Evolutionary conservation across 2,888 invertebrate species (phyloP).

Genomic region (Phlogophora meticulosa): DNA sequence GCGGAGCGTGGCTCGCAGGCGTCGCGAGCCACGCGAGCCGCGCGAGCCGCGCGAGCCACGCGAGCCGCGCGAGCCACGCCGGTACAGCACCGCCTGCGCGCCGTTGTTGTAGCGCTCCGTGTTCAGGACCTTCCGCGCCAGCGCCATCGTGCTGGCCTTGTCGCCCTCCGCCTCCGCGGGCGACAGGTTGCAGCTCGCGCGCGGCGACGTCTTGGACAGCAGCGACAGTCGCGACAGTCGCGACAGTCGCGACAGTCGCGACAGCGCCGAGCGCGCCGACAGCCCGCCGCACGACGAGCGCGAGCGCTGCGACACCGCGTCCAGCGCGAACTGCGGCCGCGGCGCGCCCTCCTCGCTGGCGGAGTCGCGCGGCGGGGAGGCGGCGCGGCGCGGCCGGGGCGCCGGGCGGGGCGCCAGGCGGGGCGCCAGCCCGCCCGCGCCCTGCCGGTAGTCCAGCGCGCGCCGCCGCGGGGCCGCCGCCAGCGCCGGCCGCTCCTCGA

Average conservation of each 20-base stretch:
- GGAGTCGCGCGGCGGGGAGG: conserved; percentile 43
- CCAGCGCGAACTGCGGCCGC: conserved; percentile 60
- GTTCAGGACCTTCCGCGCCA: conserved; percentile 76
- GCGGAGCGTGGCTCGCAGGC: conserved; percentile 83
- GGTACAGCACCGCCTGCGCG: conserved; percentile 78
- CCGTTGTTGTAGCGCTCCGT: conserved; percentile 78
- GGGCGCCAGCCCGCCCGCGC: conserved; percentile 60
- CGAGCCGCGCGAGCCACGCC: conserved; percentile 71
- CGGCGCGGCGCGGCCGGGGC: conserved; percentile 45
- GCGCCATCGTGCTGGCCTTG: conserved; percentile 62
- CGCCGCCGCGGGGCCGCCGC: conserved; percentile 56
- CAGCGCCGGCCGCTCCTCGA: conserved; percentile 39
- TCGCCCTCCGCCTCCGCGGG: conserved; percentile 65
- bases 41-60: conserved; percentile 80
- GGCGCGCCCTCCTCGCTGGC: conserved; percentile 43
- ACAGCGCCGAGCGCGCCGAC: conserved; percentile 32
- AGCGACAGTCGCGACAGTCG: conserved; percentile 33
- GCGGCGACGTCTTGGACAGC: conserved; percentile 60
- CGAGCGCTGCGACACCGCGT: conserved; percentile 50
- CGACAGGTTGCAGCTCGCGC: conserved; percentile 65
- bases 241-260: conserved; percentile 22
- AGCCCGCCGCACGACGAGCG: neutral
- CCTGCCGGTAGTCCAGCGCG: conserved; percentile 59
- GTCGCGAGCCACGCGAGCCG: conserved; percentile 81
- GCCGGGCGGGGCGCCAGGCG: conserved; percentile 57